phyloP scores from a whole-genome alignment of 2,888 invertebrate species.

The Odontocerum albicorne region DNA sequence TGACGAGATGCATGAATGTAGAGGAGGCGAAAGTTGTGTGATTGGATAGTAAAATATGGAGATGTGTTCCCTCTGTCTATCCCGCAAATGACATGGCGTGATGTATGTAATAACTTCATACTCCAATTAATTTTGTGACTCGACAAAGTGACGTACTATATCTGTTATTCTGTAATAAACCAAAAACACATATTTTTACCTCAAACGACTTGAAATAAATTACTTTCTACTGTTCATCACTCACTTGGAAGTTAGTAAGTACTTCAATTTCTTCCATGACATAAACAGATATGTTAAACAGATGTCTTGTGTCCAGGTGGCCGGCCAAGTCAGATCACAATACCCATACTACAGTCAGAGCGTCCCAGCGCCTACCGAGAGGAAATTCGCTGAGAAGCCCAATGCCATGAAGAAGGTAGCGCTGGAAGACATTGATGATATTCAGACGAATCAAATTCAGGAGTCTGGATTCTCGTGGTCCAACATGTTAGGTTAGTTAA shows the following conservation, averaged over 20 bases:
- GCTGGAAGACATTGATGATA: slow-evolving; percentile 78
- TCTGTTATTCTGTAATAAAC: too few relatives aligned
- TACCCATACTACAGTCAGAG: slow-evolving; percentile 42
- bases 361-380: slow-evolving; percentile 50
- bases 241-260: background rate
- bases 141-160: too few relatives aligned
- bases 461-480: slow-evolving; percentile 86
- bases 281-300: background rate
- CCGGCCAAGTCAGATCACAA: slow-evolving; percentile 54
- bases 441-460: slow-evolving; percentile 78
- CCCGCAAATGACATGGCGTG: too few relatives aligned
- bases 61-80: too few relatives aligned
- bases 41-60: too few relatives aligned
- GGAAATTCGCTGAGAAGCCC: slow-evolving; percentile 88
- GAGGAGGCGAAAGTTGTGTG: too few relatives aligned
- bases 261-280: background rate
- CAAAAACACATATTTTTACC: too few relatives aligned
- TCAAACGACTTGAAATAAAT: too few relatives aligned
- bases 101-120: too few relatives aligned
- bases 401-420: slow-evolving; percentile 88
- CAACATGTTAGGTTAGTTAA: slow-evolving; percentile 70
- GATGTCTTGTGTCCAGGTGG: slow-evolving; percentile 44
- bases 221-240: background rate
- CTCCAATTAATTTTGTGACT: too few relatives aligned
- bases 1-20: too few relatives aligned